These are phyloP conservation scores for Ctenodactylus gundi DNA, from an alignment of 2,113 vertebrate species.

Conservation along the genomic window DNA sequence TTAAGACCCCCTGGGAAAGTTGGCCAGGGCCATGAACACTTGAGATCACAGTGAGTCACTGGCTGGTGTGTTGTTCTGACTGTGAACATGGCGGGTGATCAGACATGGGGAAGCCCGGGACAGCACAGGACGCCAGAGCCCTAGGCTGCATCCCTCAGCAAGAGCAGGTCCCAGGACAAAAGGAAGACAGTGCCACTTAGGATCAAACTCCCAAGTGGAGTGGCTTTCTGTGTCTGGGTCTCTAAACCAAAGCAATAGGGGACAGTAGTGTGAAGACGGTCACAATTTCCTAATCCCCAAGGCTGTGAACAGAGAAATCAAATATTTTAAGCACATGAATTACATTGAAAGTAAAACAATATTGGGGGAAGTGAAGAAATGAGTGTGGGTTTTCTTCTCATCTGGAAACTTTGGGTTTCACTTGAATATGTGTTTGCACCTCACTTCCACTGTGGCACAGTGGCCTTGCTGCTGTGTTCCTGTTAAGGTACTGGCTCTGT, in stretches of 20 bases:
- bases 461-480: not conserved
- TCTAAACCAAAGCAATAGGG: not conserved
- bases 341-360: not conserved
- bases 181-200: not conserved
- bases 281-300: not conserved
- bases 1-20: not conserved
- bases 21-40: not conserved
- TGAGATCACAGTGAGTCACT: not conserved
- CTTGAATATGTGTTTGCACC: not conserved
- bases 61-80: not conserved
- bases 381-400: not conserved
- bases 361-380: not conserved
- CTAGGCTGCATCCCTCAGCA: not conserved
- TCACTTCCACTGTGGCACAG: too few relatives aligned
- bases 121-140: too few relatives aligned
- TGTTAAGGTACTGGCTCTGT: not conserved
- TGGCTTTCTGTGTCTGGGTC: not conserved
- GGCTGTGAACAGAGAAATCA: not conserved
- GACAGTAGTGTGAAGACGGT: not conserved
- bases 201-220: not conserved
- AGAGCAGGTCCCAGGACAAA: not conserved
- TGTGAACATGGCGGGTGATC: not conserved
- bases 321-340: not conserved
- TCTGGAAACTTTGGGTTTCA: not conserved
- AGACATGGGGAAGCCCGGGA: not conserved